phyloP scores from a whole-genome alignment of 2,888 invertebrate species.

The Dicycla oo region DNA sequence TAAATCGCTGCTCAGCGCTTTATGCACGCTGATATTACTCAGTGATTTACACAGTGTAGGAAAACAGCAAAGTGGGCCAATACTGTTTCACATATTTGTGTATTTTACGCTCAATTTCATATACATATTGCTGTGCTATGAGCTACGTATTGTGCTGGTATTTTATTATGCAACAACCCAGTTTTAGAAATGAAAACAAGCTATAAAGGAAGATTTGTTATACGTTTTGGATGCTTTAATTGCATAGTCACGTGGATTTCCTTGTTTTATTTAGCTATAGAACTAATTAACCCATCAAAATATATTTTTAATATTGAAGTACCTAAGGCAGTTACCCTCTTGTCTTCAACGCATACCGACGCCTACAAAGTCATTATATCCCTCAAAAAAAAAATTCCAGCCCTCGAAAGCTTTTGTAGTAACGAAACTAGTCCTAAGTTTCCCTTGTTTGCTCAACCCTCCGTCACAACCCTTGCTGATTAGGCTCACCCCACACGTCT shows the following conservation, averaged over 20 bases:
- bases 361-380: constrained; percentile 45
- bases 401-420: constrained; percentile 59
- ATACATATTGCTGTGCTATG: constrained; percentile 44
- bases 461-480: constrained; percentile 69
- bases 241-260: constrained; percentile 21
- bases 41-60: constrained; percentile 51
- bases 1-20: constrained; percentile 52
- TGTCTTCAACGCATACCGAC: constrained; percentile 11
- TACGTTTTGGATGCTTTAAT: constrained; percentile 47
- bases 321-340: constrained; percentile 7
- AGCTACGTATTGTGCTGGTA: constrained; percentile 32
- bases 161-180: constrained; percentile 52
- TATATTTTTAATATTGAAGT: not conserved
- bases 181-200: constrained; percentile 58
- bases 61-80: constrained; percentile 55
- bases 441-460: constrained; percentile 66
- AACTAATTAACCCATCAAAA: not conserved
- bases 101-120: constrained; percentile 59
- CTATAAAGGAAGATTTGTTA: constrained; percentile 50
- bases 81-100: constrained; percentile 50
- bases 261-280: constrained; percentile 32
- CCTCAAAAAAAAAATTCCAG: constrained; percentile 51
- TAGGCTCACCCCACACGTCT: constrained; percentile 67
- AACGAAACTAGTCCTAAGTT: constrained; percentile 63
- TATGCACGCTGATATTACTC: constrained; percentile 43